Percentiles rank a stretch among this genome's conserved stretches.
Evolutionary conservation across 1,140 invertebrate species (phyloP).

Genomic region (Calephelis virginiensis): DNA sequence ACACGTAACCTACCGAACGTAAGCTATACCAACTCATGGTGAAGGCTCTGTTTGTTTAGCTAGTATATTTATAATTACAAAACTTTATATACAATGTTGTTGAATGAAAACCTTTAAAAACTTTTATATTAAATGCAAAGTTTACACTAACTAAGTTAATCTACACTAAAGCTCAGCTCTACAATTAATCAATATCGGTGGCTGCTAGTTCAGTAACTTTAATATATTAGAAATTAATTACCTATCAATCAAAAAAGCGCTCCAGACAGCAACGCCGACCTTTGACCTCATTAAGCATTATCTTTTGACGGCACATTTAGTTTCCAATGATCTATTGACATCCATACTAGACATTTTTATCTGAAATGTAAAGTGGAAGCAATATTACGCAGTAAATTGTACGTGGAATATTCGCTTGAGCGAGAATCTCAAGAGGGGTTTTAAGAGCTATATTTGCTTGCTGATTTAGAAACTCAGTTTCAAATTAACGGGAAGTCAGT

Average conservation of each 20-base stretch:
- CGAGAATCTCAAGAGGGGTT: conserved; percentile 19
- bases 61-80: too few relatives aligned
- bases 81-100: too few relatives aligned
- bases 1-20: too few relatives aligned
- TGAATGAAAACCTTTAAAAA: too few relatives aligned
- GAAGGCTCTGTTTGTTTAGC: too few relatives aligned
- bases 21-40: too few relatives aligned
- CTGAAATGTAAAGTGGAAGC: conserved; percentile 49
- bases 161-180: not conserved
- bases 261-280: not conserved
- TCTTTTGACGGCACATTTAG: conserved; percentile 15
- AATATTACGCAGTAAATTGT: conserved; percentile 39
- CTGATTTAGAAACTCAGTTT: conserved; percentile 46
- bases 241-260: conserved; percentile 1
- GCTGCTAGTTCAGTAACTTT: conserved; percentile 1
- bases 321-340: conserved; percentile 20
- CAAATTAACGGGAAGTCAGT: conserved; percentile 69
- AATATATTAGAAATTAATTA: conserved; percentile 10
- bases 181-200: conserved; percentile 1
- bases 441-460: conserved; percentile 38
- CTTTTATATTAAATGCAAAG: too few relatives aligned
- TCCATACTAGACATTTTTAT: conserved; percentile 40
- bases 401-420: conserved; percentile 3
- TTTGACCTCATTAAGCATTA: conserved; percentile 20
- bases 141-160: too few relatives aligned